Base-by-base conservation (phyloP, 2,113 vertebrate species). In the Paralichthys olivaceus region DNA sequence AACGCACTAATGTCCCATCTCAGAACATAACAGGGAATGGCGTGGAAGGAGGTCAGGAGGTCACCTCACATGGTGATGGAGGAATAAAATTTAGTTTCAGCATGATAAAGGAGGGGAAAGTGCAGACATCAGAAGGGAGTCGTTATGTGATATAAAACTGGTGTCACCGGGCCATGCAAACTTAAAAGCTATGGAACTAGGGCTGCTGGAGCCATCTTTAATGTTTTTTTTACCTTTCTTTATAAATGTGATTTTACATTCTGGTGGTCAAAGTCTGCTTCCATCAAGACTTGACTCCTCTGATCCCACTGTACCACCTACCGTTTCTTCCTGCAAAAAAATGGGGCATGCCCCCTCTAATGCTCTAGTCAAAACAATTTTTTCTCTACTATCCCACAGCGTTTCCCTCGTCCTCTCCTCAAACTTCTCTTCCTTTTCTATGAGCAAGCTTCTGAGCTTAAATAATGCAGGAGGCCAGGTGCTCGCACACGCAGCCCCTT, bases 401-500 rank as follows among this genome's bases (percentile, higher is more conserved):
- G 74, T 56, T 67, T 66, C 51, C 43, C 65, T 54, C 60, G 15
- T 60, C 60, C 12, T 11, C 69, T 75, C 77, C 83, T 80, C 74
- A 61, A 88, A 88, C 79, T 83, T 84, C 69, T 71, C 82, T 66
- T 81, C 56, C 80, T 86, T 78, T 66, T 77, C 84, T 81, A 29
- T 65, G 80, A 84, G 75, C 79, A 53, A 26, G 85, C 80, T 76
- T 84, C 61, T 59, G 71, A 75, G 78, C 74, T 90, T 94, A 79
- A 94, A 94, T 94, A 94, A 94, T 94, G 92, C 90, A 94, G 84
- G 13, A 81, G 84, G 85, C 91, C 89, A 92, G 92, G 91, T 92
- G 92, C 91, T 77, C 40, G 61, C 87, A 90, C 90, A 87, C 69
- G 20, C 85, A 79, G 73, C 84, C 90, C 82, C 85, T 81, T 84